A percentile compares a stretch with the other conserved stretches of the same genome.
Conservation (phyloP, 2,888 invertebrate genomes). For the Ectemnius lituratus region DNA sequence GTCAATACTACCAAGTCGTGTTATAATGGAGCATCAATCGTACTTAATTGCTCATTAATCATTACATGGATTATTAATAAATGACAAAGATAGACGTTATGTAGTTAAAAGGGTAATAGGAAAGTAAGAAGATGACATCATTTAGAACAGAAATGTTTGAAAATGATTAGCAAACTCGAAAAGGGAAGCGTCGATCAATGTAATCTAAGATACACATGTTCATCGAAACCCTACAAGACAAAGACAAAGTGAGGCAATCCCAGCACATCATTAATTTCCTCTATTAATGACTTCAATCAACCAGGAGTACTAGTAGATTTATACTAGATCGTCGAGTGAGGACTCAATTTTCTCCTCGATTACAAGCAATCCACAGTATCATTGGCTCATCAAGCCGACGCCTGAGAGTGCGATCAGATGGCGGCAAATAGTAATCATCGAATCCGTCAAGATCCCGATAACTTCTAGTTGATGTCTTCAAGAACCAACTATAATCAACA, state of each 20-base stretch:
- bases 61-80: too few species aligned
- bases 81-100: too few species aligned
- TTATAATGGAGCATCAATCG: too few species aligned
- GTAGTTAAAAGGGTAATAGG: too few species aligned
- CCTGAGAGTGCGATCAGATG: constrained; percentile 50
- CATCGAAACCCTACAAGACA: constrained; percentile 51
- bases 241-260: constrained; percentile 55
- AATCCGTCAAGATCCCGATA: constrained; percentile 55
- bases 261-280: constrained; percentile 60
- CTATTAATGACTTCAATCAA: constrained; percentile 64
- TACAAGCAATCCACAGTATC: constrained; percentile 56
- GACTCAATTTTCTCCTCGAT: constrained; percentile 62
- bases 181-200: too few species aligned
- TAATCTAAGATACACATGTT: too few species aligned
- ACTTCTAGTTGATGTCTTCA: constrained; percentile 37
- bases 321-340: constrained; percentile 31
- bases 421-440: constrained; percentile 48
- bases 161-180: too few species aligned
- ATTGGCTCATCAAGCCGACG: constrained; percentile 47
- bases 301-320: constrained; percentile 28
- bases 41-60: too few species aligned
- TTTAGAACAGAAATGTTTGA: too few species aligned
- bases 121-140: too few species aligned
- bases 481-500: constrained; percentile 1
- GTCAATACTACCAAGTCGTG: too few species aligned